Percentiles rank a stretch among this genome's conserved stretches.
These are phyloP conservation scores for Drosophila orosa DNA, from an alignment of 1,140 invertebrate genomes.

Conservation along the genomic window DNA sequence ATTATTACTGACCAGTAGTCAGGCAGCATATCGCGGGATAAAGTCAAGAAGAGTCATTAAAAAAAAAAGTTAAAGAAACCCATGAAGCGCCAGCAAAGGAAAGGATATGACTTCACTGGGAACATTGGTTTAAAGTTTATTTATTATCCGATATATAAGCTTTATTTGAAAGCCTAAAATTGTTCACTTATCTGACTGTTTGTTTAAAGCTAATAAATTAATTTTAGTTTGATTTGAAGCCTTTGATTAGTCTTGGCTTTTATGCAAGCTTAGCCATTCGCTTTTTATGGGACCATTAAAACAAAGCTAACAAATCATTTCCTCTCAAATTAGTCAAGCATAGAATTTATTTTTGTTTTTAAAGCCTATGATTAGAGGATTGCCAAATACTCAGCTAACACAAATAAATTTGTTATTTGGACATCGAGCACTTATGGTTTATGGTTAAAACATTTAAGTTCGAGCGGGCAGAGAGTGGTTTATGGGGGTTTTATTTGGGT, in stretches of 20 bases:
- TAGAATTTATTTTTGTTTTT: not conserved
- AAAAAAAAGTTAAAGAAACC: too few relatives aligned
- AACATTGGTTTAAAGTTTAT: not conserved
- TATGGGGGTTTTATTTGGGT: not conserved
- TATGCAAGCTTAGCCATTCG: not conserved
- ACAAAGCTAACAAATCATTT: not conserved
- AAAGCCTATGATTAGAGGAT: not conserved
- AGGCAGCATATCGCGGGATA: too few relatives aligned
- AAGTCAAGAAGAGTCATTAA: not conserved
- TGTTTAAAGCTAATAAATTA: not conserved
- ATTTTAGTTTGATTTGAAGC: not conserved
- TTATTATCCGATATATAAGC: not conserved
- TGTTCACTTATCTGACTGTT: not conserved
- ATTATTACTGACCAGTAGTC: constrained; percentile 58
- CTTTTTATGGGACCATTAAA: constrained; percentile 5
- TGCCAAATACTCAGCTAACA: not conserved
- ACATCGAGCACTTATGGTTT: constrained; percentile 2
- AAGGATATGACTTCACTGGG: not conserved
- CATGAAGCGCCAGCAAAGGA: not conserved
- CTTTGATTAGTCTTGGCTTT: not conserved
- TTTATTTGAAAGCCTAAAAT: not conserved
- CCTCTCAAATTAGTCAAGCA: not conserved
- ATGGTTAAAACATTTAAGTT: not conserved
- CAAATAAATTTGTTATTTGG: not conserved
- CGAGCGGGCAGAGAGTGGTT: not conserved